These are phyloP conservation scores for Brenthis hecate DNA, from an alignment of 2,888 invertebrate species.

Conservation along the genomic window DNA sequence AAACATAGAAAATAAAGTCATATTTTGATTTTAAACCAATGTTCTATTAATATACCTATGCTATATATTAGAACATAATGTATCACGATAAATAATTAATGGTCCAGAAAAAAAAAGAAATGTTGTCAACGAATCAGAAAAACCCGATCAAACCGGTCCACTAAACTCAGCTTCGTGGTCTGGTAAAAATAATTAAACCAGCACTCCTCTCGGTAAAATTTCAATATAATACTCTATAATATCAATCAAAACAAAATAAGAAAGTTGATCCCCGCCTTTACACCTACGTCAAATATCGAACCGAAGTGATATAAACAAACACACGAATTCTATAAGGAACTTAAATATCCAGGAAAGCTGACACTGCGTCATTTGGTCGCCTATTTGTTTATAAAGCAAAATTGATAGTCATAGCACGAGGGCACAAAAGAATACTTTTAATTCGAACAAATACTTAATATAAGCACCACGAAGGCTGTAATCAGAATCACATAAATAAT, in stretches of 20 bases:
- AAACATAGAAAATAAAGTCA: too few relatives aligned
- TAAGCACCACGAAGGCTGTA: conserved; percentile 11
- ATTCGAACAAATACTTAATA: conserved; percentile 1
- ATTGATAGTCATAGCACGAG: background rate
- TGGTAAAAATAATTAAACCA: conserved; percentile 64
- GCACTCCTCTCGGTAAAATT: conserved; percentile 48
- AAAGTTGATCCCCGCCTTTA: too few relatives aligned
- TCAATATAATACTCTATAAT: conserved; percentile 35
- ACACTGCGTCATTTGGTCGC: too few relatives aligned
- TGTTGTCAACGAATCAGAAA: conserved; percentile 52
- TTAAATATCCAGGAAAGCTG: too few relatives aligned
- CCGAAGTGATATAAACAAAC: too few relatives aligned
- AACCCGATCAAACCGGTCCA: conserved; percentile 68
- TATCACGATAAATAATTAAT: conserved; percentile 25
- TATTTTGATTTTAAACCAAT: background rate
- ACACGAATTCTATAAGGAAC: too few relatives aligned
- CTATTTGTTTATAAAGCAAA: background rate
- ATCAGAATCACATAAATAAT: conserved; percentile 23
- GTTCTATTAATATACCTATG: background rate
- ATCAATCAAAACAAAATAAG: too few relatives aligned
- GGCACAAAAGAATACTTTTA: conserved; percentile 9
- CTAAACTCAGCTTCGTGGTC: conserved; percentile 56
- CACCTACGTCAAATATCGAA: too few relatives aligned
- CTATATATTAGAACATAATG: conserved; percentile 4
- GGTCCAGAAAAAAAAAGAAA: conserved; percentile 37